Conservation (phyloP, 2,888 invertebrate genomes). For the Bembecia ichneumoniformis region DNA sequence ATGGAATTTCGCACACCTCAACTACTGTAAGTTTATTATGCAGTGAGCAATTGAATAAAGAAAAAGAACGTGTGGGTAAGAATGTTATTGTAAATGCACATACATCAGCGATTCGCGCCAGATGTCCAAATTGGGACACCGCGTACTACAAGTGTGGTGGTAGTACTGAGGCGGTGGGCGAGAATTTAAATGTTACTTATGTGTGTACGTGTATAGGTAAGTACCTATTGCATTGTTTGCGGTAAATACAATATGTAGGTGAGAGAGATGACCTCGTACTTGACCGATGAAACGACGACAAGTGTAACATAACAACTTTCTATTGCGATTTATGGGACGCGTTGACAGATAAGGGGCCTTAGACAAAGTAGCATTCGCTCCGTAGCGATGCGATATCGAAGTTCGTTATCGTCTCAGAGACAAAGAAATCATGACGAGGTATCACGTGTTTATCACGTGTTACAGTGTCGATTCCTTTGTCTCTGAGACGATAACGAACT, state of each 20-base stretch:
- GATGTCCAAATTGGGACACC: constrained; percentile 42
- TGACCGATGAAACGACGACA: constrained; percentile 19
- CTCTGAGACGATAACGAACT: too few species aligned
- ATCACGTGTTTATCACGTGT: too few species aligned
- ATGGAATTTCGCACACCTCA: too few species aligned
- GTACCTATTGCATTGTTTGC: constrained; percentile 6
- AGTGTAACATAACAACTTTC: constrained; percentile 26
- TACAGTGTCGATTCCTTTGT: too few species aligned
- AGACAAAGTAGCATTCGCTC: too few species aligned
- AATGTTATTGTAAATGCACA: constrained; percentile 24
- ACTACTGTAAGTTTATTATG: too few species aligned
- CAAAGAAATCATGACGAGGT: too few species aligned
- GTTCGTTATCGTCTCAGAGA: too few species aligned
- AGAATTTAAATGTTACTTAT: neutral
- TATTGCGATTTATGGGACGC: constrained; percentile 11
- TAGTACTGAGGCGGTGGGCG: constrained; percentile 15
- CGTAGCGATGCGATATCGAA: too few species aligned
- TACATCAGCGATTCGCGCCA: constrained; percentile 45
- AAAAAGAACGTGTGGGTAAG: neutral
- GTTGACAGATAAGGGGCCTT: neutral
- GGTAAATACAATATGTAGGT: constrained; percentile 1
- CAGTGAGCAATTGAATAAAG: neutral
- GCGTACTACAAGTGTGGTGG: neutral
- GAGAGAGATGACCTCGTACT: constrained; percentile 21
- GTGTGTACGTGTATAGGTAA: constrained; percentile 7